A percentile compares a stretch with the other conserved stretches of the same genome.
These are phyloP conservation scores for Chymomyza costata DNA, from an alignment of 1,140 invertebrate genomes.

Conservation along the genomic window DNA sequence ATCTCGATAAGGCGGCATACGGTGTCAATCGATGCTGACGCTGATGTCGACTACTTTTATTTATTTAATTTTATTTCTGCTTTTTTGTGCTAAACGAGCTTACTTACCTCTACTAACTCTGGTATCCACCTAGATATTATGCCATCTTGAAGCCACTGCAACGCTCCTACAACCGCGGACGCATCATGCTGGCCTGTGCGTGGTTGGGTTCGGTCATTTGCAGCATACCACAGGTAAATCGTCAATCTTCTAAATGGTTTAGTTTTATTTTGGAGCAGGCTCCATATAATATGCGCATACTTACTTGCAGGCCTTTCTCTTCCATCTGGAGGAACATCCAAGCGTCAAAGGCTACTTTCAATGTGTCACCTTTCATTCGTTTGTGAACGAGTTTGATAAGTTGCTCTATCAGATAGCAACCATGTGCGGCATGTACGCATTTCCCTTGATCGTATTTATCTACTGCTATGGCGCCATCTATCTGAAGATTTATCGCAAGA, in stretches of 20 bases:
- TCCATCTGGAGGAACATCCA: constrained; percentile 88
- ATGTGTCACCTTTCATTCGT: constrained; percentile 86
- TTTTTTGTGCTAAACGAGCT: no score
- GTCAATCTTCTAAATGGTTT: no score
- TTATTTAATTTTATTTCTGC: not conserved
- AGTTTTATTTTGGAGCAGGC: no score
- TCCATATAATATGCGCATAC: no score
- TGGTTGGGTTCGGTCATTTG: constrained; percentile 88
- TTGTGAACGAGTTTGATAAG: constrained; percentile 81
- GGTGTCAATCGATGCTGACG: constrained; percentile 46
- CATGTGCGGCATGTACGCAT: constrained; percentile 89
- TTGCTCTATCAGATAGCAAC: constrained; percentile 85
- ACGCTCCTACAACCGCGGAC: constrained; percentile 82
- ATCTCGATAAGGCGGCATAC: constrained; percentile 40
- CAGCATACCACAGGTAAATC: constrained; percentile 86
- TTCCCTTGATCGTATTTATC: constrained; percentile 89
- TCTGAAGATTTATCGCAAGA: constrained; percentile 80
- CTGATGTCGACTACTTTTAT: constrained; percentile 33
- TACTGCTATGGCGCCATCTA: constrained; percentile 91
- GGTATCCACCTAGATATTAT: constrained; percentile 87
- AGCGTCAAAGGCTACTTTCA: constrained; percentile 85
- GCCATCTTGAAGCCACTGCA: constrained; percentile 88
- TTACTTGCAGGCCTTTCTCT: constrained; percentile 82
- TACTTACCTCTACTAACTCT: no score
- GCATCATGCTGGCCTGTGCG: constrained; percentile 83